Conservation (phyloP, 2,888 invertebrate species). For the Horisme vitalbata region DNA sequence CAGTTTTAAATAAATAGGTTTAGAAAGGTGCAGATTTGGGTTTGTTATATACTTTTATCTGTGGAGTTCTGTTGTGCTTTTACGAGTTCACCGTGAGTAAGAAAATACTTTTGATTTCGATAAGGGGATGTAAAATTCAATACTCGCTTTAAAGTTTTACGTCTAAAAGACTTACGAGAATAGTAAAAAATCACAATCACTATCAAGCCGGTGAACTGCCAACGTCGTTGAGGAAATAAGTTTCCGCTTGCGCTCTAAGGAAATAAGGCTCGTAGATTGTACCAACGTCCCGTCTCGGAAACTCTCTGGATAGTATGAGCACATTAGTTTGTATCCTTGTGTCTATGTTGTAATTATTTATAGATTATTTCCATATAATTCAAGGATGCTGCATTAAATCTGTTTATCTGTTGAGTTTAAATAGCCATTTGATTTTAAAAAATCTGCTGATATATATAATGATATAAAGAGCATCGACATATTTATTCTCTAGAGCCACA, state of each 20-base stretch:
- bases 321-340: background rate
- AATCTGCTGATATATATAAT: too few species aligned
- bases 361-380: too few species aligned
- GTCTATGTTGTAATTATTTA: background rate
- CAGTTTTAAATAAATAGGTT: slow-evolving; percentile 33
- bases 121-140: background rate
- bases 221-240: slow-evolving; percentile 6
- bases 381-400: too few species aligned
- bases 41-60: slow-evolving; percentile 21
- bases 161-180: background rate
- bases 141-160: background rate
- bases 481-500: too few species aligned
- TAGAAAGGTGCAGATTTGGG: slow-evolving; percentile 27
- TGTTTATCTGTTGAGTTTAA: too few species aligned
- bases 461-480: too few species aligned
- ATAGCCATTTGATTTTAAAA: too few species aligned
- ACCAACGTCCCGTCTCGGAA: slow-evolving; percentile 1
- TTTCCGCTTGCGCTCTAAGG: background rate
- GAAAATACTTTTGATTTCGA: slow-evolving; percentile 21
- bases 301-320: background rate
- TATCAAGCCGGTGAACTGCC: background rate
- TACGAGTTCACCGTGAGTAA: slow-evolving; percentile 16
- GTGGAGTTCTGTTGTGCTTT: slow-evolving; percentile 18
- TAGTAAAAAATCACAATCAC: background rate
- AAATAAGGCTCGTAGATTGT: background rate